A percentile compares a stretch with the other conserved stretches of the same genome.
These are phyloP conservation scores for Agrochola lychnidis DNA, from an alignment of 2,888 invertebrate genomes.

Conservation along the genomic window DNA sequence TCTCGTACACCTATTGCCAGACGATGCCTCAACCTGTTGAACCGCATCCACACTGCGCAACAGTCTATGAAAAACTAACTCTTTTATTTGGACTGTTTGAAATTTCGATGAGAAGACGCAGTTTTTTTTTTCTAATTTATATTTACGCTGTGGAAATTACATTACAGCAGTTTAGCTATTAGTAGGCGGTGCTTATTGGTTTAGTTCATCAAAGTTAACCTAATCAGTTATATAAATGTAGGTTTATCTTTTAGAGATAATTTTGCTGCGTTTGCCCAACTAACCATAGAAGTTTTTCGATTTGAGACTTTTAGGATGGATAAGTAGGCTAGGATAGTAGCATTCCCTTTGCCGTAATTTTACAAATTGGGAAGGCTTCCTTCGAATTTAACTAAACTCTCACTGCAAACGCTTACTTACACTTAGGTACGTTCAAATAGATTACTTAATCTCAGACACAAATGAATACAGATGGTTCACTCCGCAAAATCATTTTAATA, in stretches of 20 bases:
- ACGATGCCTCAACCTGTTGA: constrained; percentile 18
- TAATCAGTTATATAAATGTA: too few species aligned
- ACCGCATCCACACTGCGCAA: constrained; percentile 4
- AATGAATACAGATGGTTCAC: too few species aligned
- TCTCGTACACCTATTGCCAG: constrained; percentile 12
- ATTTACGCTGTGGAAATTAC: neutral
- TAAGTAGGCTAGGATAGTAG: neutral
- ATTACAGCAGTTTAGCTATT: neutral
- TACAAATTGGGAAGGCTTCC: neutral
- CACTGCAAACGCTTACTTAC: constrained; percentile 16
- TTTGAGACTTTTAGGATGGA: neutral
- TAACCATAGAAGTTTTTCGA: constrained; percentile 1
- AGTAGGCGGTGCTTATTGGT: neutral
- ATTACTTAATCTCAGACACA: neutral
- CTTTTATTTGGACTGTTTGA: neutral
- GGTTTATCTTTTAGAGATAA: too few species aligned
- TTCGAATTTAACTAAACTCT: neutral
- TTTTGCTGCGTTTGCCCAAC: neutral
- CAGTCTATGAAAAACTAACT: neutral
- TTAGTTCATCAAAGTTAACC: neutral
- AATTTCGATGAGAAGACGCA: neutral
- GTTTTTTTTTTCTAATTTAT: neutral
- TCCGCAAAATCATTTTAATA: too few species aligned
- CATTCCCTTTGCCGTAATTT: neutral
- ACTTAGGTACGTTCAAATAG: neutral